These are phyloP conservation scores for Rhinoraja longicauda DNA, from an alignment of 2,797 vertebrate genomes.

Conservation along the genomic window DNA sequence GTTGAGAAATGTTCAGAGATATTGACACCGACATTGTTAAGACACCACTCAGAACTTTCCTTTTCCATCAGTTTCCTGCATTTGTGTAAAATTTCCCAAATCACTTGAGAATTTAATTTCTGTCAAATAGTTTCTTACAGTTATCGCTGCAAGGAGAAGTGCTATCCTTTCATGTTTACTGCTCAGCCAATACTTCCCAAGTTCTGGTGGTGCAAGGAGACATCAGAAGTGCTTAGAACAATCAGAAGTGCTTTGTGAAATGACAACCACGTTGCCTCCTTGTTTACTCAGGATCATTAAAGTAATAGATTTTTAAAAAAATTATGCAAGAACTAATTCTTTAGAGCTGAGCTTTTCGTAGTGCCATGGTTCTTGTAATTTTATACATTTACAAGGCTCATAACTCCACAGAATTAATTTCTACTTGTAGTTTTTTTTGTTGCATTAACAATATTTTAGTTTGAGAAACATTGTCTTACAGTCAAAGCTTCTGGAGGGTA, in stretches of 20 bases:
- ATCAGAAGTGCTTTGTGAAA: background rate
- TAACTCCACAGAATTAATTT: too few species aligned
- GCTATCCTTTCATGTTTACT: background rate
- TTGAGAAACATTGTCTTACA: background rate
- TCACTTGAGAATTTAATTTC: background rate
- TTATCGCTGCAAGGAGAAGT: background rate
- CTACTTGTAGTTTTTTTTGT: background rate
- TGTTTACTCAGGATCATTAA: background rate
- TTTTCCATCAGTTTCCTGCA: background rate
- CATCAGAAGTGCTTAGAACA: background rate
- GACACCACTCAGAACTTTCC: background rate
- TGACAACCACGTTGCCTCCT: background rate
- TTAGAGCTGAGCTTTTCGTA: background rate
- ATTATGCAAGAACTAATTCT: background rate
- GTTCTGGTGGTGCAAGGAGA: background rate
- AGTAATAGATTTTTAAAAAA: background rate
- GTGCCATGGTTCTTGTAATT: background rate
- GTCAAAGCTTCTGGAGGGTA: background rate
- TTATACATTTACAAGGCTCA: background rate
- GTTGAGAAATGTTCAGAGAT: too few species aligned
- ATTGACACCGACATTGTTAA: background rate
- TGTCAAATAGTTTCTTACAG: background rate
- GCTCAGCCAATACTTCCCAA: background rate
- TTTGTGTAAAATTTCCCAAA: background rate
- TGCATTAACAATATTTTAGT: background rate